phyloP scores from a whole-genome alignment of 2,113 vertebrate species.

The Acinonyx jubatus region DNA sequence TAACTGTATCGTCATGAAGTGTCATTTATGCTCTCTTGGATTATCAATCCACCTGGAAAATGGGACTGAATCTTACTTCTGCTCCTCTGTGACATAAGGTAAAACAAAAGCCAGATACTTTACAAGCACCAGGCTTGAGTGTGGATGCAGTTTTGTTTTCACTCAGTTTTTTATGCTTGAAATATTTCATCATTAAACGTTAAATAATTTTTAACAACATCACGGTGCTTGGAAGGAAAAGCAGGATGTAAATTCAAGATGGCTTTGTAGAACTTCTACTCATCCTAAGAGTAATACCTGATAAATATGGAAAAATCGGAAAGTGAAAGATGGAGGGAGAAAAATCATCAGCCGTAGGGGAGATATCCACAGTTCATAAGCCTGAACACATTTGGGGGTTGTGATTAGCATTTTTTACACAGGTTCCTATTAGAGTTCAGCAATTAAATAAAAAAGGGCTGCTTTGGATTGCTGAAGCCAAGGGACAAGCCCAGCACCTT shows the following conservation, averaged over 20 bases:
- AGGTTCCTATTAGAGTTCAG: not conserved
- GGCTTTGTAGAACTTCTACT: not conserved
- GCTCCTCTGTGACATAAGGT: not conserved
- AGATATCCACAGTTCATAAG: not conserved
- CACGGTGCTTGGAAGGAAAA: not conserved
- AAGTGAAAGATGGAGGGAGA: not conserved
- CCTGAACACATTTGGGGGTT: not conserved
- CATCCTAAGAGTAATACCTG: not conserved
- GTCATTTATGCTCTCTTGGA: not conserved
- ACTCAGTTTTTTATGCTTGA: not conserved
- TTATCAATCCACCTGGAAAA: not conserved
- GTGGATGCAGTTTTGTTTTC: not conserved
- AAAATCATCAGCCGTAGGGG: not conserved
- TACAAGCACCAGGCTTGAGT: not conserved
- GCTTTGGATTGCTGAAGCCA: not conserved
- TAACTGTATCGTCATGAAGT: not conserved
- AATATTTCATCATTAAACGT: not conserved
- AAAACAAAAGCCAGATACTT: not conserved
- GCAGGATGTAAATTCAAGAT: slow-evolving; percentile 1
- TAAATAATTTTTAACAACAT: slow-evolving; percentile 6
- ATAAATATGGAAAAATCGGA: not conserved
- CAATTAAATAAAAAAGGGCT: not conserved
- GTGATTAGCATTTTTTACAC: not conserved
- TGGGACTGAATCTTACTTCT: not conserved
- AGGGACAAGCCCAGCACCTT: not conserved